Evolutionary conservation across 2,888 invertebrate genomes (phyloP).

Genomic region (Noctua janthina): DNA sequence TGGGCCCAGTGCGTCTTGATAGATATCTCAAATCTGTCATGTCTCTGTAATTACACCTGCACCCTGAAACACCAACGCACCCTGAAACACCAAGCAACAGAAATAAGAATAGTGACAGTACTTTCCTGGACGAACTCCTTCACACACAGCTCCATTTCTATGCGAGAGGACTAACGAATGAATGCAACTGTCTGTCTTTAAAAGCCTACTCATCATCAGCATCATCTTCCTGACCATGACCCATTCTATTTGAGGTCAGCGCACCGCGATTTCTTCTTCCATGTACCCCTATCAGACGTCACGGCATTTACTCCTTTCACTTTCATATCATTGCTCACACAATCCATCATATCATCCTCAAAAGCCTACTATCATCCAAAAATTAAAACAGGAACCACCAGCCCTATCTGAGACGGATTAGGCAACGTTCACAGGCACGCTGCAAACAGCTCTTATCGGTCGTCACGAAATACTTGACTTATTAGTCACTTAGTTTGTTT

Average conservation of each 20-base stretch:
- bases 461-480: constrained; percentile 62
- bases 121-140: background rate
- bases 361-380: background rate
- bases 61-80: background rate
- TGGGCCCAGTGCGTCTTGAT: background rate
- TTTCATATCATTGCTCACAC: too few relatives aligned
- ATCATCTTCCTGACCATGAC: too few relatives aligned
- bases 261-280: too few relatives aligned
- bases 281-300: too few relatives aligned
- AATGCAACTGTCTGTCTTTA: background rate
- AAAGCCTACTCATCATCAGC: background rate
- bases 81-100: background rate
- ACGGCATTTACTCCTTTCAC: too few relatives aligned
- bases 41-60: background rate
- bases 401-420: constrained; percentile 66
- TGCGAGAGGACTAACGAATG: background rate
- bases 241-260: too few relatives aligned
- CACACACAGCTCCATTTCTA: background rate
- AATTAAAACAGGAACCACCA: constrained; percentile 21
- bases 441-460: constrained; percentile 69
- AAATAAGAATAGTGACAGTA: background rate
- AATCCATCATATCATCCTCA: background rate
- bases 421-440: constrained; percentile 62
- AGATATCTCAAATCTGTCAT: background rate
- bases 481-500: constrained; percentile 65